These are phyloP conservation scores for Cardiocondyla obscurior DNA, from an alignment of 1,140 invertebrate species.

Conservation along the genomic window DNA sequence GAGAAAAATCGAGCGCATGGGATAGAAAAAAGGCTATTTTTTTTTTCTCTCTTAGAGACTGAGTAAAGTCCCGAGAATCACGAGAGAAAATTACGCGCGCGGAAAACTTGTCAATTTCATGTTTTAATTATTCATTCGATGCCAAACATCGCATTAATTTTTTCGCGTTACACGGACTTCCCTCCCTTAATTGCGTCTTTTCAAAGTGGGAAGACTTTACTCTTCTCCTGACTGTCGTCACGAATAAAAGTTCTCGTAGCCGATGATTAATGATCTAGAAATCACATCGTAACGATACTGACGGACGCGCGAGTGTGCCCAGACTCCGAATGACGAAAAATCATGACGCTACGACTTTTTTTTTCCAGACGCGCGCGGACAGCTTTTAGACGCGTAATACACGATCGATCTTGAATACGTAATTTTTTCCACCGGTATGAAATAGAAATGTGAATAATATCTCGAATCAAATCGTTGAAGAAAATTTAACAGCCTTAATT, in stretches of 20 bases:
- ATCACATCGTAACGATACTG: neutral
- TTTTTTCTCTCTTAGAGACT: neutral
- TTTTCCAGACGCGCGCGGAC: neutral
- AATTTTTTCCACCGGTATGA: neutral
- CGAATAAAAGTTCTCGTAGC: neutral
- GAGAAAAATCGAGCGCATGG: neutral
- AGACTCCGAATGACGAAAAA: neutral
- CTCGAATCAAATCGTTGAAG: neutral
- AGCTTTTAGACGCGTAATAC: neutral
- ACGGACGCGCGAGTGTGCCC: neutral
- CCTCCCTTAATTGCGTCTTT: conserved; percentile 1
- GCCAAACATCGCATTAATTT: too few species aligned
- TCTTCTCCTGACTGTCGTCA: too few species aligned
- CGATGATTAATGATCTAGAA: conserved; percentile 3
- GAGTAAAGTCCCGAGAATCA: neutral
- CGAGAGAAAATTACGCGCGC: neutral
- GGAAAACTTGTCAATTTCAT: neutral
- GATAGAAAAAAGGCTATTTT: neutral
- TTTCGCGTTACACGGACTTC: too few species aligned
- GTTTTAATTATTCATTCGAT: too few species aligned
- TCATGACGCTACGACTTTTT: neutral
- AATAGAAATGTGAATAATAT: neutral
- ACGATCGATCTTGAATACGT: neutral
- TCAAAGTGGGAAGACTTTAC: neutral
- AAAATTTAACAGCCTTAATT: neutral